These are phyloP conservation scores for Drosophila recens DNA, from an alignment of 2,888 invertebrate species.

Conservation along the genomic window DNA sequence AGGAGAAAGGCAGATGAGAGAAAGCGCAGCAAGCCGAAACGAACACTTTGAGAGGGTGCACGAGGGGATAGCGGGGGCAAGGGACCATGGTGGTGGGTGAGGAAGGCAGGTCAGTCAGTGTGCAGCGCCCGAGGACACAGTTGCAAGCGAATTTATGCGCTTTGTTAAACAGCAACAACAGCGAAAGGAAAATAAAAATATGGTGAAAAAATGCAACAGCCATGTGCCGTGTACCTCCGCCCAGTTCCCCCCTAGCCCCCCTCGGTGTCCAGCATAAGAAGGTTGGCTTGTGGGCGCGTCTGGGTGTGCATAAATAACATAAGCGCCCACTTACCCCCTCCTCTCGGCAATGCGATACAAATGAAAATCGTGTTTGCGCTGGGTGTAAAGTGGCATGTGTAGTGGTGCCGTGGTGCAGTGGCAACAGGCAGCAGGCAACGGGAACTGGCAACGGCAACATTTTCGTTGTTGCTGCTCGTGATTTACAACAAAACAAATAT, in stretches of 20 bases:
- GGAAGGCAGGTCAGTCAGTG: conserved; percentile 38
- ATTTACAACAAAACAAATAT: conserved; percentile 83
- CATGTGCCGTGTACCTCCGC: conserved; percentile 51
- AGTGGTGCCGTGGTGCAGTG: conserved; percentile 59
- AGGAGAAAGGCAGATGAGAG: conserved; percentile 79
- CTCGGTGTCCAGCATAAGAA: conserved; percentile 31
- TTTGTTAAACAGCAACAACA: conserved; percentile 81
- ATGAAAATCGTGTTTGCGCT: conserved; percentile 80
- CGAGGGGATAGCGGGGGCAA: not conserved
- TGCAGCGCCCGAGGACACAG: conserved; percentile 75
- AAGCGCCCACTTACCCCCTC: conserved; percentile 13
- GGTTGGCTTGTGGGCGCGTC: conserved; percentile 42
- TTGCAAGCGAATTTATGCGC: conserved; percentile 83
- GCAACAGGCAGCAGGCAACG: conserved; percentile 12
- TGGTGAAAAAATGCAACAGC: conserved; percentile 55
- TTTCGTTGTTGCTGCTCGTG: conserved; percentile 73
- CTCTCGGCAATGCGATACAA: conserved; percentile 66
- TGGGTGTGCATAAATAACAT: conserved; percentile 77
- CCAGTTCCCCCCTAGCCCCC: too few species aligned
- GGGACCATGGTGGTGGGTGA: not conserved
- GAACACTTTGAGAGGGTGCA: conserved; percentile 53
- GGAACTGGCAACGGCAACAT: conserved; percentile 56
- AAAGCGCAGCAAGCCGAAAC: conserved; percentile 73
- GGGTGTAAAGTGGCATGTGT: conserved; percentile 80
- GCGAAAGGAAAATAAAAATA: conserved; percentile 40